Base-by-base conservation (phyloP, 2,888 invertebrate genomes). In the Cordilura impudica region DNA sequence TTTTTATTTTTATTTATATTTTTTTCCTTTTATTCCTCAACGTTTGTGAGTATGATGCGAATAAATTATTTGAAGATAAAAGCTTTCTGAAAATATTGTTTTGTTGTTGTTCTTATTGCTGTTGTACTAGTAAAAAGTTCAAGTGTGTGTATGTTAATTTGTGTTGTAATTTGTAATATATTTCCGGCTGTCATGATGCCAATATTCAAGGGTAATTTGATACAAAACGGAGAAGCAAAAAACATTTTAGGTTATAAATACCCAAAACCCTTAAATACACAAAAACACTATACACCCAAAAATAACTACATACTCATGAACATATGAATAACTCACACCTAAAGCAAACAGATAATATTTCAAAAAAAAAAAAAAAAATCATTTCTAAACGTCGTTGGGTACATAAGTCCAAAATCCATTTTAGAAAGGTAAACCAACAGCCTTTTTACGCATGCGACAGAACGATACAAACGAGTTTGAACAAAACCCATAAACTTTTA, bases 131-230 rank as follows among this genome's bases (percentile, higher is more conserved):
- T 35, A 39, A 53, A 8, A 43, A 45, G 56, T 45, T 69, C 26
- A 45, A 61, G 67, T 51, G 16, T 47, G 2, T 49, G 39, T 39
- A 26, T 43, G 53, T 29, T 53, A 26, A 29, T 67, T 58, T 23
- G 29, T 53, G 47, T 69, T 58, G 56, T 65, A 74, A 78, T 73
- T 70, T 69, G 69, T 65, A 47, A 60, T 70, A 65, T 12, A 69
- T 74, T 65, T 78, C 74, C 78, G 58, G 60, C 58, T 65, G 74
- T 65, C 74, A 70, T 78, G 78, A 60, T 63, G 69, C 45, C 69
- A 65, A 63, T 58, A 70, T 70, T 70, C 18, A 56, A 63, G 63
- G 49, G 43, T 56, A 70, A 65, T 63, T 23, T n/a, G 23, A 49
- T 70, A 75, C 69, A 63, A 75, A 63, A 63, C 29, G 54, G 18